Conservation (phyloP, 2,888 invertebrate genomes). For the Choristoneura rosaceana region DNA sequence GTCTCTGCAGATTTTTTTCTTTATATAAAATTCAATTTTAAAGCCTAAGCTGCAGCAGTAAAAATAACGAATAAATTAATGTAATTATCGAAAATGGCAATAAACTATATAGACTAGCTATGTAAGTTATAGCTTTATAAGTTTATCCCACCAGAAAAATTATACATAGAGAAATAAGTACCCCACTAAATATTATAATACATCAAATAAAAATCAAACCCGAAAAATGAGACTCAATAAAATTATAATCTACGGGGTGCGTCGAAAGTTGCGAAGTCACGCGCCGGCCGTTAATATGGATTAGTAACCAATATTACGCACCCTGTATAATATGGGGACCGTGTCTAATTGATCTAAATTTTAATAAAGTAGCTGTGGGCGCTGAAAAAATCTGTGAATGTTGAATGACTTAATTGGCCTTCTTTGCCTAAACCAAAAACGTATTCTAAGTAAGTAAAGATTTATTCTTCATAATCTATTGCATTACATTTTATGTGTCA, state of each 20-base stretch:
- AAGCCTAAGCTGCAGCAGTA: too few relatives aligned
- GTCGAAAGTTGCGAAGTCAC: conserved; percentile 67
- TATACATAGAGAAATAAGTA: too few relatives aligned
- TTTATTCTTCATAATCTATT: not conserved
- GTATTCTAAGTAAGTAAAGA: not conserved
- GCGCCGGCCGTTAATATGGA: conserved; percentile 72
- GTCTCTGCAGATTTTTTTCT: too few relatives aligned
- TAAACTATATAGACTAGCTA: too few relatives aligned
- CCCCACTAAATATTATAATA: too few relatives aligned
- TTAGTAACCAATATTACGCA: conserved; percentile 62
- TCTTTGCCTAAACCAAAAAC: not conserved
- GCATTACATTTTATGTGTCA: not conserved
- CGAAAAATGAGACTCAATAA: conserved; percentile 20
- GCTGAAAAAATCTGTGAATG: conserved; percentile 28
- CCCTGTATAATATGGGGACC: conserved; percentile 71
- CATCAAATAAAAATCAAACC: conserved; percentile 6
- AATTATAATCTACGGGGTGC: conserved; percentile 25
- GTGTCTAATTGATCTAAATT: conserved; percentile 65
- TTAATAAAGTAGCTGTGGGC: conserved; percentile 58
- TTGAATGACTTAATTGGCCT: not conserved
- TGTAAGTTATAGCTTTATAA: too few relatives aligned
- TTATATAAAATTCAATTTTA: too few relatives aligned
- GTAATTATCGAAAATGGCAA: too few relatives aligned
- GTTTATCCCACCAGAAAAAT: too few relatives aligned
- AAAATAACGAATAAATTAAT: too few relatives aligned